A percentile compares a stretch with the other conserved stretches of the same genome.
These are phyloP conservation scores for Stenoptilia bipunctidactyla DNA, from an alignment of 2,888 invertebrate genomes.

Conservation along the genomic window DNA sequence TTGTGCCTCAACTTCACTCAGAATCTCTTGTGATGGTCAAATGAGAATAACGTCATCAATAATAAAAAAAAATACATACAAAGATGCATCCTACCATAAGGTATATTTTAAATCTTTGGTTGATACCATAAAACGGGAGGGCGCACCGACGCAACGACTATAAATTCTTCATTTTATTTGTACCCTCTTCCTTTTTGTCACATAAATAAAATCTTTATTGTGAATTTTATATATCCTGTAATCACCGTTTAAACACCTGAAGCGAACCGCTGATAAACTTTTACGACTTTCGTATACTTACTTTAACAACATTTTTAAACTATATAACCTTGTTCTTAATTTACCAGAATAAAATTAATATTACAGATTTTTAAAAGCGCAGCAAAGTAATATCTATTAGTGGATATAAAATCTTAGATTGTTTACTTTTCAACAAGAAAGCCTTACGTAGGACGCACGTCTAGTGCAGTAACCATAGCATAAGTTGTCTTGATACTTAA, in stretches of 20 bases:
- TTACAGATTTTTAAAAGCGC: too few relatives aligned
- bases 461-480: conserved; percentile 22
- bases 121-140: conserved; percentile 56
- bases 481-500: conserved; percentile 30
- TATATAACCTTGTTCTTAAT: too few relatives aligned
- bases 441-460: conserved; percentile 42
- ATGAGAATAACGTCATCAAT: too few relatives aligned
- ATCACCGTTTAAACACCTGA: conserved; percentile 40
- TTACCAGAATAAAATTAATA: too few relatives aligned
- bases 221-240: conserved; percentile 42
- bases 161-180: conserved; percentile 69
- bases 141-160: conserved; percentile 28
- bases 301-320: too few relatives aligned
- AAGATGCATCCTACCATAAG: too few relatives aligned
- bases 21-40: too few relatives aligned
- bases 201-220: conserved; percentile 56
- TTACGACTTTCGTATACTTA: too few relatives aligned
- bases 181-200: conserved; percentile 55
- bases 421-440: conserved; percentile 43
- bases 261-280: neutral
- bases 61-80: too few relatives aligned
- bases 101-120: too few relatives aligned
- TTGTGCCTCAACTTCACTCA: too few relatives aligned
- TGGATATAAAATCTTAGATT: conserved; percentile 44
- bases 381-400: conserved; percentile 22